These are phyloP conservation scores for Syndactyla subalaris DNA, from an alignment of 2,797 vertebrate genomes.

Conservation along the genomic window DNA sequence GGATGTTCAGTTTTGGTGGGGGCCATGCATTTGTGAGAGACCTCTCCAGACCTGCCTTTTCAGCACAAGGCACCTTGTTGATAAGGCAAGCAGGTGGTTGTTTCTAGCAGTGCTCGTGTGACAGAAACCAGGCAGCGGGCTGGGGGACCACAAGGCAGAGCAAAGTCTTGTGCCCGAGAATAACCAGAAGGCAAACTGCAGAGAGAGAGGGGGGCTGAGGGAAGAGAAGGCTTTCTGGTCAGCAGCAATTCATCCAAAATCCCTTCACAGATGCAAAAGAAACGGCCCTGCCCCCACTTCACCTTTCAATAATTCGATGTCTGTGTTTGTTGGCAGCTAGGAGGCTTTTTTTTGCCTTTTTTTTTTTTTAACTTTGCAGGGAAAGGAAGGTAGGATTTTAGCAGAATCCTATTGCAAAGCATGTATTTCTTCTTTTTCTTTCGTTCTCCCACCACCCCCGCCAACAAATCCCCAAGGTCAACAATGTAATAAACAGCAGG, in stretches of 20 bases:
- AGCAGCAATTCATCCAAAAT: neutral
- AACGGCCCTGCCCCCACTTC: neutral
- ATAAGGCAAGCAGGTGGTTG: neutral
- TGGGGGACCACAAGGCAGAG: neutral
- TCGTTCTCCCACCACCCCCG: neutral
- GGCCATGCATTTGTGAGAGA: neutral
- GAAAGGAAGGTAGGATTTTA: conserved; percentile 42
- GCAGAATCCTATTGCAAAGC: conserved; percentile 3
- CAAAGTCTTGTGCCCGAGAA: neutral
- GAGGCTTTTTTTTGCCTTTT: neutral
- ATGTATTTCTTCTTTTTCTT: conserved; percentile 4
- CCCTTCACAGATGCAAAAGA: neutral
- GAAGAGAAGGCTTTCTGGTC: neutral
- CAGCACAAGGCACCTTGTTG: neutral
- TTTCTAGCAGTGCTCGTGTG: neutral
- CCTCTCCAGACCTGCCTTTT: neutral
- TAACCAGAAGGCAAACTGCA: neutral
- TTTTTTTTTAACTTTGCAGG: neutral
- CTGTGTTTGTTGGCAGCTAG: neutral
- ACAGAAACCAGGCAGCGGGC: neutral
- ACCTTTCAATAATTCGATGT: neutral
- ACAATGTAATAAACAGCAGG: conserved; percentile 71
- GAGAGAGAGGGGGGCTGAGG: neutral
- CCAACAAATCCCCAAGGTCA: conserved; percentile 28
- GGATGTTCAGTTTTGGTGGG: fast-evolving